Percentiles rank a stretch among this genome's conserved stretches.
These are phyloP conservation scores for Turritopsis dohrnii DNA, from an alignment of 30 jellyfish, hydroid and myxozoan genomes.

Conservation along the genomic window DNA sequence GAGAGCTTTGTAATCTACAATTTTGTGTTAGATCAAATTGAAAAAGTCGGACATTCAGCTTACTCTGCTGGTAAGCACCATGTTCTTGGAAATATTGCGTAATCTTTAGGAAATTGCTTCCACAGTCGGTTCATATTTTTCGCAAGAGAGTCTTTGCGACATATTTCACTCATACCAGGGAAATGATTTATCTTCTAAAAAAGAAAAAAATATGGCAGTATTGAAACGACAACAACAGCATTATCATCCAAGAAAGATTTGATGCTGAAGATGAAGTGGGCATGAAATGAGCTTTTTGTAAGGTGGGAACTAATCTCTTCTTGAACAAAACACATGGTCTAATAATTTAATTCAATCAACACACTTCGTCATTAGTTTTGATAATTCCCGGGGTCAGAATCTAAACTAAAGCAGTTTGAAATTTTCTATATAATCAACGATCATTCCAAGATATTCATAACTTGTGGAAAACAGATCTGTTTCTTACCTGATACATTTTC, in stretches of 20 bases:
- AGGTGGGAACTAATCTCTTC: no score
- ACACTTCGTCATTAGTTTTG: no score
- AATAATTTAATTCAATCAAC: no score
- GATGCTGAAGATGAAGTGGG: no score
- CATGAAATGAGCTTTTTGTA: no score
- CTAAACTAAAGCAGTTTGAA: no score
- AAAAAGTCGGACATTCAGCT: background rate
- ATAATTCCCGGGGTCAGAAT: no score
- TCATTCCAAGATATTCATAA: no score
- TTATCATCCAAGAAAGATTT: no score
- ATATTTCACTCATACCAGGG: constrained; percentile 99
- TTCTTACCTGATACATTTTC: constrained; percentile 81
- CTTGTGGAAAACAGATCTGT: background rate
- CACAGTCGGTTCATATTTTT: constrained; percentile 91
- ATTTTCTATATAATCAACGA: no score
- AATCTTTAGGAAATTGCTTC: constrained; percentile 94
- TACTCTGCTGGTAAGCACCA: constrained; percentile 99
- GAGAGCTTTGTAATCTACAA: background rate
- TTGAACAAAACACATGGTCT: no score
- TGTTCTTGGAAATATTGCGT: constrained; percentile 85
- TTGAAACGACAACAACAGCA: background rate
- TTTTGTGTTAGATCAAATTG: background rate
- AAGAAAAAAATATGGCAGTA: background rate
- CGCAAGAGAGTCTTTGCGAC: constrained; percentile 89
- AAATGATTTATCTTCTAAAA: constrained; percentile 85